Evolutionary conservation across 2,797 vertebrate species (phyloP).

Genomic region (Danio aesculapii): DNA sequence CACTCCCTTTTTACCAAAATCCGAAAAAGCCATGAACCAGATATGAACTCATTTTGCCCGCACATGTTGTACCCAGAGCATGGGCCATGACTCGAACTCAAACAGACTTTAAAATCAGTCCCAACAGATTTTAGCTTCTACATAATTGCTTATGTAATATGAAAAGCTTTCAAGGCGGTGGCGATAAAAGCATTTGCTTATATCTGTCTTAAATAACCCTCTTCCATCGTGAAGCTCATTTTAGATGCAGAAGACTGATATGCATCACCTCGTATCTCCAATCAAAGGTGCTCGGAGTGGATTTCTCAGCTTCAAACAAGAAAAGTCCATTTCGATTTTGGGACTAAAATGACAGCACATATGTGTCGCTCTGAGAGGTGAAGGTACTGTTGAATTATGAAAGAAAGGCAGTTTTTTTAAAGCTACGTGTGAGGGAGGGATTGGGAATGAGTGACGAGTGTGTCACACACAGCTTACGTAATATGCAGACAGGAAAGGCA

Average conservation of each 20-base stretch:
- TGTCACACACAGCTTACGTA: constrained; percentile 43
- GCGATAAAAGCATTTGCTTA: constrained; percentile 28
- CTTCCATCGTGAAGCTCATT: constrained; percentile 26
- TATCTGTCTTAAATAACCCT: constrained; percentile 21
- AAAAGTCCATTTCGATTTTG: constrained; percentile 77
- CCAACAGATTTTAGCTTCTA: background rate
- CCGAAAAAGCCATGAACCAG: background rate
- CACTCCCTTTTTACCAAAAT: background rate
- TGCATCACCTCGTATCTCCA: constrained; percentile 31
- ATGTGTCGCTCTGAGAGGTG: constrained; percentile 69
- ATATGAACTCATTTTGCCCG: background rate
- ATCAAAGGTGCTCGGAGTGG: constrained; percentile 42
- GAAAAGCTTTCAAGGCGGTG: background rate
- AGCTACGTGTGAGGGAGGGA: background rate
- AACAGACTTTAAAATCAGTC: background rate
- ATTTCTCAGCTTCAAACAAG: constrained; percentile 69
- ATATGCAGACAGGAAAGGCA: constrained; percentile 39
- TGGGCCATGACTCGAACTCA: background rate
- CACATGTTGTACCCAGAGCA: background rate
- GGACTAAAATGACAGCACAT: constrained; percentile 68
- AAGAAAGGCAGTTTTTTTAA: constrained; percentile 41
- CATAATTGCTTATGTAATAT: constrained; percentile 25
- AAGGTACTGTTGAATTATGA: constrained; percentile 58
- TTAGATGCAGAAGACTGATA: constrained; percentile 26
- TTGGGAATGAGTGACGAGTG: constrained; percentile 23